A percentile compares a stretch with the other conserved stretches of the same genome.
These are phyloP conservation scores for Melitaea athalia DNA, from an alignment of 2,888 invertebrate genomes.

Conservation along the genomic window DNA sequence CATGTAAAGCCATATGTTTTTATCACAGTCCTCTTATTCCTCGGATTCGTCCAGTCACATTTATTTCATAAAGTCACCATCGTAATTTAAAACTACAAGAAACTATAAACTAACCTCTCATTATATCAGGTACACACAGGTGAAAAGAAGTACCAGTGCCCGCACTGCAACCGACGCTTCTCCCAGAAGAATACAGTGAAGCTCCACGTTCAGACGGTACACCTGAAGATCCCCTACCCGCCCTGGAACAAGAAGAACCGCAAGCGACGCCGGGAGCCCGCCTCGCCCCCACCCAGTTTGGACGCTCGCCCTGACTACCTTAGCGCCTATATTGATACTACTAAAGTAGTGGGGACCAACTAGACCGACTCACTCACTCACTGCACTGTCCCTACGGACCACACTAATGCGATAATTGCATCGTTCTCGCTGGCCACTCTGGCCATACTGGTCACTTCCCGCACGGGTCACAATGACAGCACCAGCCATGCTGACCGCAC, in stretches of 20 bases:
- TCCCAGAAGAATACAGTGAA: slow-evolving; percentile 76
- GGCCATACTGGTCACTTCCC: no score
- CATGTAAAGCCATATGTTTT: no score
- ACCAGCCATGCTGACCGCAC: no score
- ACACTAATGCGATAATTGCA: no score
- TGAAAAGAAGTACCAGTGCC: slow-evolving; percentile 73
- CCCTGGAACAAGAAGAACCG: slow-evolving; percentile 78
- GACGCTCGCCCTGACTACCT: slow-evolving; percentile 32
- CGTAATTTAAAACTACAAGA: neutral
- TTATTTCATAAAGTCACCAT: neutral
- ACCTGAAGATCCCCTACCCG: slow-evolving; percentile 76
- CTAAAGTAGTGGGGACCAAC: slow-evolving; percentile 13
- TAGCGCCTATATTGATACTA: slow-evolving; percentile 36
- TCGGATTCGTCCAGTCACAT: no score
- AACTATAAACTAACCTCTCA: neutral
- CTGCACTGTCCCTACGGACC: no score
- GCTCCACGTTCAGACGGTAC: slow-evolving; percentile 76
- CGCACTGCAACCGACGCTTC: slow-evolving; percentile 73
- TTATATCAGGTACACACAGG: slow-evolving; percentile 70
- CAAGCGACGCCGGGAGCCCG: slow-evolving; percentile 56
- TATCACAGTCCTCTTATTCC: no score
- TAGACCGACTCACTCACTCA: neutral
- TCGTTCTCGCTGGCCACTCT: no score
- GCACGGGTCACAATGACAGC: no score
- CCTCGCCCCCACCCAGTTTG: slow-evolving; percentile 40